phyloP scores from a whole-genome alignment of 1,140 invertebrate species.

The Stegodyphus mimosarum region DNA sequence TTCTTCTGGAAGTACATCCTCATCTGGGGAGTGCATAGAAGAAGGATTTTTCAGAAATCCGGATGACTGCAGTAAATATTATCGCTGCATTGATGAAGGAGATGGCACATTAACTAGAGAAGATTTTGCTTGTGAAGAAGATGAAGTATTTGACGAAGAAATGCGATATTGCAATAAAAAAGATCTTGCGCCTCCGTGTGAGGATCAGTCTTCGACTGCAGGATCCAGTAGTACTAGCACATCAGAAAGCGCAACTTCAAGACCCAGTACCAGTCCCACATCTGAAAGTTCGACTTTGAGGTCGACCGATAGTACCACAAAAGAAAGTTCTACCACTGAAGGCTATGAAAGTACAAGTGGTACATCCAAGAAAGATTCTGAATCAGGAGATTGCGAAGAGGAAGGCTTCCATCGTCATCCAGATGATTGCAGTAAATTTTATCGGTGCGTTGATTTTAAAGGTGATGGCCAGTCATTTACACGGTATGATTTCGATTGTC shows the following conservation, averaged over 20 bases:
- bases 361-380: constrained; percentile 8
- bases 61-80: constrained; percentile 60
- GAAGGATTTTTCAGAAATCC: constrained; percentile 60
- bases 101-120: constrained; percentile 31
- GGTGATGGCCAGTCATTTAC: constrained; percentile 71
- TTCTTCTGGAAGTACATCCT: neutral
- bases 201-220: constrained; percentile 45
- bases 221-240: constrained; percentile 18
- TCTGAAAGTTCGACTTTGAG: constrained; percentile 54
- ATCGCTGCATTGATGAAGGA: constrained; percentile 55
- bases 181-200: constrained; percentile 44
- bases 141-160: constrained; percentile 68
- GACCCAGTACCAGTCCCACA: constrained; percentile 24
- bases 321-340: constrained; percentile 29
- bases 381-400: constrained; percentile 67
- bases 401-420: constrained; percentile 77
- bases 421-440: constrained; percentile 71
- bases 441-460: constrained; percentile 74
- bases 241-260: neutral
- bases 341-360: neutral
- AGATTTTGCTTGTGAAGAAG: constrained; percentile 72
- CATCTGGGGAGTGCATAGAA: constrained; percentile 41
- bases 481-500: constrained; percentile 67
- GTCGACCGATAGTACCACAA: constrained; percentile 15
- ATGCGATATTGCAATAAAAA: constrained; percentile 62